A percentile compares a stretch with the other conserved stretches of the same genome.
These are phyloP conservation scores for Gastracanthus pulcherrimus DNA, from an alignment of 2,888 invertebrate species.

Conservation along the genomic window DNA sequence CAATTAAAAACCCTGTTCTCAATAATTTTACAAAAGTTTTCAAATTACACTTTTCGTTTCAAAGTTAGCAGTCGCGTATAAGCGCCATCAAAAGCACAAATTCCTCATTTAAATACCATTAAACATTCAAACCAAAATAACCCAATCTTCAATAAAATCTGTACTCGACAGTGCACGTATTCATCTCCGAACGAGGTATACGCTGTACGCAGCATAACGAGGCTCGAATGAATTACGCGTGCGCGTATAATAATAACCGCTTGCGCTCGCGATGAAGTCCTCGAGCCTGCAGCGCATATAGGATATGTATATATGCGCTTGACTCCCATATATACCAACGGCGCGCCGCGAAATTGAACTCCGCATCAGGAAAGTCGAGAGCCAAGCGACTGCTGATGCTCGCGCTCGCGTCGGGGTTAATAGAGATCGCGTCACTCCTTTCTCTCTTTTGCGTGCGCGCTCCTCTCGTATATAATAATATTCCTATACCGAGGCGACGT, in stretches of 20 bases:
- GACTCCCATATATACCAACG: no score
- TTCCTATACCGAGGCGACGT: background rate
- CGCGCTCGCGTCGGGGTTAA: constrained; percentile 66
- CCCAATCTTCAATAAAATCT: no score
- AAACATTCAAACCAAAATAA: no score
- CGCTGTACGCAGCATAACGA: background rate
- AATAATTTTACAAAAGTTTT: no score
- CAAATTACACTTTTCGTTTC: no score
- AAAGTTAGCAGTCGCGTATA: no score
- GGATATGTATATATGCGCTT: background rate
- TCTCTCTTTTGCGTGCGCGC: constrained; percentile 47
- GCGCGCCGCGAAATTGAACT: constrained; percentile 65
- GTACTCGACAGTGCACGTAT: no score
- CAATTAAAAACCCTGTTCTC: no score
- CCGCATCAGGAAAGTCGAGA: constrained; percentile 60
- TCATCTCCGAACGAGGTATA: no score
- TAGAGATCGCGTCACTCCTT: constrained; percentile 71
- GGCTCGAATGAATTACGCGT: constrained; percentile 69
- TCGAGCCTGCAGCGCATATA: background rate
- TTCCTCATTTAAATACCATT: no score
- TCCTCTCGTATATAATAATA: background rate
- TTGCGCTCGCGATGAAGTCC: constrained; percentile 54
- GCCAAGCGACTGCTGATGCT: background rate
- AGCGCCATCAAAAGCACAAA: no score
- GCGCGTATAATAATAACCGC: constrained; percentile 63